Evolutionary conservation across 2,797 vertebrate species (phyloP), one percentile per base, ranked within the genome.

Genomic region (Neosilurus mollespiculum): DNA sequence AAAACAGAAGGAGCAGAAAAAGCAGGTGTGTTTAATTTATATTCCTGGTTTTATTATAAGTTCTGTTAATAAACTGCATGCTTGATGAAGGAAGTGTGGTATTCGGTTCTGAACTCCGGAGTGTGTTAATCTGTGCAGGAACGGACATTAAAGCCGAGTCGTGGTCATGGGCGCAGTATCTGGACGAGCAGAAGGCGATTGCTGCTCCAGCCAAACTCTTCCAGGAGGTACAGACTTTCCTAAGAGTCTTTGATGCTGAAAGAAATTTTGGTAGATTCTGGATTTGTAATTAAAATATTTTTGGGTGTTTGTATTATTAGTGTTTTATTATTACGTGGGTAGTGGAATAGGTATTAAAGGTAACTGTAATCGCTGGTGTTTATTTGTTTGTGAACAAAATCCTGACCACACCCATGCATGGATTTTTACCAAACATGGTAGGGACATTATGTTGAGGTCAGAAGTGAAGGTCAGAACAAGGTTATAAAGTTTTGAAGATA

Each of bases 131-230:
- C 56, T 88, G 67, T 91, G 84, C 91, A 96, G 96, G 90, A 85
- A 92, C 93, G 61, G 95, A 97, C 89, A 93, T 91, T 90, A 96
- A 96, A 93, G 95, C 94, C 82, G 96, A 98, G 90, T 91, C 91
- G 89, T 99, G 97, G 98, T 96, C 95, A 0, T 99, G 98, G 98
- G 88, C 93, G 78, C 94, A 92, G 85, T 99, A 98, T 92, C 92
- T 99, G 82, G 96, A 98, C 86, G 97, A 98, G 86, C 94, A 94
- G 93, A 98, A 97, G 93, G 94, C 96, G 85, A 78, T 95, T 14
- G 95, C 96, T 73, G 98, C 97, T 81, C 96, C 97, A 37, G 91
- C 92, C 91, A 94, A 95, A 91, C 96, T 99, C 91, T 99, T 99
- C 91, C 96, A 97, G 90, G 96, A 98, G 94, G 97, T 99, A 93